Base-by-base conservation (phyloP, 2,113 vertebrate genomes). In the Sapajus apella region DNA sequence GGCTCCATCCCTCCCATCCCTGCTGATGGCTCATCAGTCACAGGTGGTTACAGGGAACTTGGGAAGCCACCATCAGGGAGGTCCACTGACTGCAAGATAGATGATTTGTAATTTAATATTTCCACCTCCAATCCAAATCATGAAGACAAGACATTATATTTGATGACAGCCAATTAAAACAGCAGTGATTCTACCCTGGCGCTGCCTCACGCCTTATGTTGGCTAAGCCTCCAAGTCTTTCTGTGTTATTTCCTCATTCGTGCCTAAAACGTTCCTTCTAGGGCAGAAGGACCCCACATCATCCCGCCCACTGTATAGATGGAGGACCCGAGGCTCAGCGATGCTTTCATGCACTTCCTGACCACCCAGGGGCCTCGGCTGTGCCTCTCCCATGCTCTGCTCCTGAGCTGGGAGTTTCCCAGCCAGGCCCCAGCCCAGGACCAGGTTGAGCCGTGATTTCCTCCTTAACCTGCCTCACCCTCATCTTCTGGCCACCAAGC, bases 301-400 rank as follows among this genome's bases (percentile, higher is more conserved):
- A 9, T 56, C 37, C 43, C 2, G 17, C 23, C 50, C 68, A 43
- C n/a, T 73, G 72, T 55, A 37, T 25, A 37, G 68, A 40, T 5
- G 37, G 70, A 25, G 1, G 37, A 23, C 37, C 30, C 2, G 11
- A 55, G 52, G 17, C 68, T 50, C 35, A 1, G 37, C 3, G 40
- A 1, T 1, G 37, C 8, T 21, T 72, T 37, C 1, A 11, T 8
- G 35, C 21, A 35, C 77, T 55, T 80, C 47, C 50, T 0, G 0
- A 30, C 11, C 11, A 0, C 11, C 11, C 27, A 6, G 61, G 27
- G 27, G 27, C 27, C 0, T 30, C 0, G 27, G 27, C 61, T 30
- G 61, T 2, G 5, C 27, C 20, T 27, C 58, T 30, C 58, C 58
- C 27, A 12, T 30, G 5, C 58, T 32, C 43, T 4, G 14, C 73